These are phyloP conservation scores for Ips typographus DNA, from an alignment of 1,140 invertebrate species.

Conservation along the genomic window DNA sequence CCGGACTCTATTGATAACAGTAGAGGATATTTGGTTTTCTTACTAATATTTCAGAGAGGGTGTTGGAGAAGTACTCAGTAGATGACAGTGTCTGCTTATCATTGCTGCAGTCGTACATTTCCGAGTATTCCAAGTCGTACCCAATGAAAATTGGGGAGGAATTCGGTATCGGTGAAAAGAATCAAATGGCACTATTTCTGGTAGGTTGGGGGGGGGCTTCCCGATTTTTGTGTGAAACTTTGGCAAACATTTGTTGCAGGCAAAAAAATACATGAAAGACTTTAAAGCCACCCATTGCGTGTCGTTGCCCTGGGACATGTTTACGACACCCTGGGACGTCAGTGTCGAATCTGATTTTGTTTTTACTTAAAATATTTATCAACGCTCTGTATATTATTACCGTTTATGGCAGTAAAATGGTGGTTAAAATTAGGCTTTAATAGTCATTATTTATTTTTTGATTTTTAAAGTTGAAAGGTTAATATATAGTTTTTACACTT, in stretches of 20 bases:
- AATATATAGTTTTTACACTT: too few species aligned
- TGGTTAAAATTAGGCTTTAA: too few species aligned
- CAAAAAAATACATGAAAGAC: constrained; percentile 80
- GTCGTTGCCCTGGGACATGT: constrained; percentile 69
- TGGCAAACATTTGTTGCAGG: constrained; percentile 54
- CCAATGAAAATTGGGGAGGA: constrained; percentile 65
- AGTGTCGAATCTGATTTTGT: constrained; percentile 45
- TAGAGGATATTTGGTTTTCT: background rate
- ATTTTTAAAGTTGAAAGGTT: too few species aligned
- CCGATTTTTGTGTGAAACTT: constrained; percentile 4
- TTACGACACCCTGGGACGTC: constrained; percentile 61
- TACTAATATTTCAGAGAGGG: constrained; percentile 39
- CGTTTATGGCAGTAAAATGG: too few species aligned
- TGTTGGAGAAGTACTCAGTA: constrained; percentile 40
- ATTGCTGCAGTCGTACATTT: constrained; percentile 60
- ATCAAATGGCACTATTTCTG: constrained; percentile 63
- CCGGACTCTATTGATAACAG: background rate
- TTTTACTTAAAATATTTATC: constrained; percentile 38
- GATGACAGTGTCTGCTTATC: constrained; percentile 59
- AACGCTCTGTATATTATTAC: too few species aligned
- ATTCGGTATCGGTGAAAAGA: constrained; percentile 55
- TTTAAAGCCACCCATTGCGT: constrained; percentile 85
- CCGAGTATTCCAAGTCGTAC: constrained; percentile 59
- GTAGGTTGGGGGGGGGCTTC: constrained; percentile 50
- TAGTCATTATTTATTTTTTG: too few species aligned